phyloP scores from a whole-genome alignment of 2,888 invertebrate species.

The Lasioglossum villosulum region DNA sequence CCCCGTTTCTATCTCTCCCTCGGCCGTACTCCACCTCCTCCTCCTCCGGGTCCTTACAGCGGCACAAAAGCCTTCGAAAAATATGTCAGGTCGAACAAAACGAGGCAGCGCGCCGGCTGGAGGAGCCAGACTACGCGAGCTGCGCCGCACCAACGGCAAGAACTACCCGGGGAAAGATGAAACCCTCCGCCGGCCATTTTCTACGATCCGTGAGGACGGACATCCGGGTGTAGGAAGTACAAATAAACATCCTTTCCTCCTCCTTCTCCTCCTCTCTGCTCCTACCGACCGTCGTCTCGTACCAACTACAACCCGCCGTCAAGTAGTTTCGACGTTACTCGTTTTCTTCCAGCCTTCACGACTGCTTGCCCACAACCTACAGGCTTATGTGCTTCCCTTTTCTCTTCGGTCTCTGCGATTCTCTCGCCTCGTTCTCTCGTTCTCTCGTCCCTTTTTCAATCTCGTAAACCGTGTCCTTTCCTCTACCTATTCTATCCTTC shows the following conservation, averaged over 20 bases:
- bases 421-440: not conserved
- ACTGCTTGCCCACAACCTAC: slow-evolving; percentile 55
- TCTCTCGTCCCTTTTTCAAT: not conserved
- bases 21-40: slow-evolving; percentile 31
- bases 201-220: slow-evolving; percentile 65
- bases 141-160: slow-evolving; percentile 25
- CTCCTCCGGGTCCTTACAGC: slow-evolving; percentile 56
- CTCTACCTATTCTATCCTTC: not conserved
- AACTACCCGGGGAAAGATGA: slow-evolving; percentile 33
- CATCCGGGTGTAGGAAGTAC: slow-evolving; percentile 67
- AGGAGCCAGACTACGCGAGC: slow-evolving; percentile 36
- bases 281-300: slow-evolving; percentile 38
- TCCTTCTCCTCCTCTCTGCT: not conserved
- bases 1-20: slow-evolving; percentile 11
- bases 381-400: slow-evolving; percentile 38
- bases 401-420: slow-evolving; percentile 2
- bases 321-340: slow-evolving; percentile 49
- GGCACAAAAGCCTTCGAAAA: slow-evolving; percentile 74
- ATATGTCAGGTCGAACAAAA: slow-evolving; percentile 77
- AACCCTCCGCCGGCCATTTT: slow-evolving; percentile 49
- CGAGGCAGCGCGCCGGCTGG: slow-evolving; percentile 50
- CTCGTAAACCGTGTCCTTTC: slow-evolving; percentile 20
- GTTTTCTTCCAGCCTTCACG: slow-evolving; percentile 55
- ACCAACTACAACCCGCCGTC: slow-evolving; percentile 36
- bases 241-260: slow-evolving; percentile 72